These are phyloP conservation scores for Hoplodrina blanda DNA, from an alignment of 2,888 invertebrate species.

Conservation along the genomic window DNA sequence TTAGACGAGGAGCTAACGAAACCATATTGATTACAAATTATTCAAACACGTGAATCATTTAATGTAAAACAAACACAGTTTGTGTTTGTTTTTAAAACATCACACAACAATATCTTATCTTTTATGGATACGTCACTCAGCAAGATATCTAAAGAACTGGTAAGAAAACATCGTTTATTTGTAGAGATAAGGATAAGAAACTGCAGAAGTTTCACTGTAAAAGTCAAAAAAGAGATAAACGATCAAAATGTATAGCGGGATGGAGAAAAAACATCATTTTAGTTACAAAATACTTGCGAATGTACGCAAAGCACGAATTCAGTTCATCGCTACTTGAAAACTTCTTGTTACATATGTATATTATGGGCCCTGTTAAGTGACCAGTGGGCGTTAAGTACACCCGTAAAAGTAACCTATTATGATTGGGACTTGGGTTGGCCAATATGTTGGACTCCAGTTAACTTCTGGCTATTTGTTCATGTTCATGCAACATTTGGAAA, in stretches of 20 bases:
- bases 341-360: constrained; percentile 16
- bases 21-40: constrained; percentile 9
- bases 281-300: not conserved
- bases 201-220: constrained; percentile 15
- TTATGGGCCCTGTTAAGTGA: not conserved
- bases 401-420: constrained; percentile 3
- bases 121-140: constrained; percentile 13
- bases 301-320: not conserved
- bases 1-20: constrained; percentile 9
- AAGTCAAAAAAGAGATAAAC: constrained; percentile 24
- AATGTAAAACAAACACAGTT: not conserved
- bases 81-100: constrained; percentile 27
- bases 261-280: constrained; percentile 19
- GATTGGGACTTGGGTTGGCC: not conserved
- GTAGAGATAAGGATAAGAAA: constrained; percentile 29
- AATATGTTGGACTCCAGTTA: not conserved
- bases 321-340: not conserved
- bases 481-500: not conserved
- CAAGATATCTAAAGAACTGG: constrained; percentile 12
- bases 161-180: constrained; percentile 24
- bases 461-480: not conserved
- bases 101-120: constrained; percentile 37
- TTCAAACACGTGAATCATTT: constrained; percentile 9
- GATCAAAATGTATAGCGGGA: constrained; percentile 9
- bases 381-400: not conserved